phyloP scores from a whole-genome alignment of 1,140 invertebrate genomes.

The Drosophila albomicans region DNA sequence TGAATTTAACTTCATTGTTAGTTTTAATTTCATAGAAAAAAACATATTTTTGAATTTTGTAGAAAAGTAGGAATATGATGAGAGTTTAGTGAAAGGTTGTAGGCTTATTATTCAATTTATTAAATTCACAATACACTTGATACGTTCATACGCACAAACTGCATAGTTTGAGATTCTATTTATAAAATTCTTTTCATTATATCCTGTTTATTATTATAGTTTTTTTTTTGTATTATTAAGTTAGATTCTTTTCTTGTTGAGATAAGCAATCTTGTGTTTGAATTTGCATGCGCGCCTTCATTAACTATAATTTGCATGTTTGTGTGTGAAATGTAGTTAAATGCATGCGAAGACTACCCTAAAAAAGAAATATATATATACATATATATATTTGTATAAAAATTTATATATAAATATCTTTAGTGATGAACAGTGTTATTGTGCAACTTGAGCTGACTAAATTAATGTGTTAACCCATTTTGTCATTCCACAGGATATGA shows the following conservation, averaged over 20 bases:
- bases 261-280: no score
- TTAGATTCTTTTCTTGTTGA: no score
- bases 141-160: background rate
- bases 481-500: conserved; percentile 91
- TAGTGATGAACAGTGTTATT: no score
- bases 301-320: no score
- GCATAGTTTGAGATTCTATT: background rate
- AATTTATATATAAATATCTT: background rate
- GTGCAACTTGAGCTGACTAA: background rate
- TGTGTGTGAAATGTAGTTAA: background rate
- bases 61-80: no score
- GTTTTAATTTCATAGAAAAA: no score
- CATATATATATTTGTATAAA: no score
- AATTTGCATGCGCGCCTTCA: no score
- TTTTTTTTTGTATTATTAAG: background rate
- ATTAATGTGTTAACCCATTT: conserved; percentile 1
- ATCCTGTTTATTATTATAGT: background rate
- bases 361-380: background rate
- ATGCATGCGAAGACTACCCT: background rate
- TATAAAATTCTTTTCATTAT: background rate
- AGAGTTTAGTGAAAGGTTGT: no score
- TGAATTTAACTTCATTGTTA: no score
- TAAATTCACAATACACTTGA: background rate
- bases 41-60: no score
- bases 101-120: no score